Conservation (phyloP, 2,797 vertebrate genomes). For the Knipowitschia caucasica region DNA sequence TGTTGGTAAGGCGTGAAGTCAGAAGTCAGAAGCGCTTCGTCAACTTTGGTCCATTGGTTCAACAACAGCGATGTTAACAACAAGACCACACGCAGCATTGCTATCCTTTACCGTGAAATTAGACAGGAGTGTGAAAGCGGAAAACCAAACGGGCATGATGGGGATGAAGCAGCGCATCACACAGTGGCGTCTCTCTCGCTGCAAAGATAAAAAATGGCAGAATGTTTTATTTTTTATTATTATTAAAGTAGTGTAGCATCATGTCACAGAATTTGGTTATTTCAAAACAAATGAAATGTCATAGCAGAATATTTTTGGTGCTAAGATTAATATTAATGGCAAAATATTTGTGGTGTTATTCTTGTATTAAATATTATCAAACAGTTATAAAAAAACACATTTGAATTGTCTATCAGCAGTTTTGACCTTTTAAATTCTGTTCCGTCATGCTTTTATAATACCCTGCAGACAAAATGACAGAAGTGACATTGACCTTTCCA, state of each 20-base stretch:
- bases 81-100: constrained; percentile 48
- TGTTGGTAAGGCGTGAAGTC: constrained; percentile 44
- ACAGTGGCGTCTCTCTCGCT: constrained; percentile 42
- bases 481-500: neutral
- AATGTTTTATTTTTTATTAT: constrained; percentile 25
- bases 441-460: constrained; percentile 57
- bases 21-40: constrained; percentile 40
- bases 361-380: too few relatives aligned
- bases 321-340: constrained; percentile 5
- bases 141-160: constrained; percentile 68
- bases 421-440: constrained; percentile 37
- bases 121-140: constrained; percentile 65
- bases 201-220: constrained; percentile 47
- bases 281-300: constrained; percentile 7
- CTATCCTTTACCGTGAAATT: constrained; percentile 63
- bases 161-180: constrained; percentile 49
- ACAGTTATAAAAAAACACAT: too few relatives aligned
- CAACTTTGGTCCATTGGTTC: constrained; percentile 68
- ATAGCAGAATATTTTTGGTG: constrained; percentile 17
- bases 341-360: too few relatives aligned
- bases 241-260: constrained; percentile 5
- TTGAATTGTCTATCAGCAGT: constrained; percentile 22
- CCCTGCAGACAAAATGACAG: constrained; percentile 41
- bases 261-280: constrained; percentile 12
- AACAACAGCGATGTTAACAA: constrained; percentile 34